Percentiles rank a stretch among this genome's conserved stretches.
Conservation (phyloP, 2,797 vertebrate species). For the Menidia menidia region DNA sequence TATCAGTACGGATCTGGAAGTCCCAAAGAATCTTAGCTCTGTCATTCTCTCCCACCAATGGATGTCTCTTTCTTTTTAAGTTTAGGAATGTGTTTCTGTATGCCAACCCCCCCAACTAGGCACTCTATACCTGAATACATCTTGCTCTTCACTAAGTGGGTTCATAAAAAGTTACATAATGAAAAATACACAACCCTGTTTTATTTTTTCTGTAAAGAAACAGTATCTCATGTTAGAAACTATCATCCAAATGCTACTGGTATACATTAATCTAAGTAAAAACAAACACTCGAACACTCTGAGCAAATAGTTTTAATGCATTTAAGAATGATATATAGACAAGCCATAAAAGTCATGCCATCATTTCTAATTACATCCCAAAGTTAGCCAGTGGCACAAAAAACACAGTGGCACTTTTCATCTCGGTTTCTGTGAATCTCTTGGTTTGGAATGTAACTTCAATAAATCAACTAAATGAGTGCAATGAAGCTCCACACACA, state of each 20-base stretch:
- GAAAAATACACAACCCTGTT: too few species aligned
- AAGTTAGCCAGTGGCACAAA: background rate
- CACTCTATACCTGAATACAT: too few species aligned
- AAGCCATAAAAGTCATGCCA: background rate
- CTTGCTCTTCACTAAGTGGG: too few species aligned
- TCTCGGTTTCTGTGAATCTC: background rate
- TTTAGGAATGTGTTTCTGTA: too few species aligned
- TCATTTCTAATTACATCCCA: too few species aligned
- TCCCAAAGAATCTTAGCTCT: too few species aligned
- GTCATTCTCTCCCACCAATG: too few species aligned
- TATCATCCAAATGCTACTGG: background rate
- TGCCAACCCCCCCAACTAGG: too few species aligned
- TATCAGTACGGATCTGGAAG: too few species aligned
- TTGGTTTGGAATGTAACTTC: conserved; percentile 14
- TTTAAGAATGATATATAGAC: background rate
- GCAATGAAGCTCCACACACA: background rate
- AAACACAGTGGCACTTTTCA: background rate
- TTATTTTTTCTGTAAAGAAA: too few species aligned
- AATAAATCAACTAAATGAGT: conserved; percentile 21
- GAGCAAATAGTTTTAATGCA: background rate
- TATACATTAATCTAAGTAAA: background rate
- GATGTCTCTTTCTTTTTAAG: too few species aligned
- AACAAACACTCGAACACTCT: background rate
- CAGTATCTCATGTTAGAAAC: background rate
- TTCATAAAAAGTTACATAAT: too few species aligned